phyloP scores from a whole-genome alignment of 2,888 invertebrate genomes.

The Linnaemya vulpina region DNA sequence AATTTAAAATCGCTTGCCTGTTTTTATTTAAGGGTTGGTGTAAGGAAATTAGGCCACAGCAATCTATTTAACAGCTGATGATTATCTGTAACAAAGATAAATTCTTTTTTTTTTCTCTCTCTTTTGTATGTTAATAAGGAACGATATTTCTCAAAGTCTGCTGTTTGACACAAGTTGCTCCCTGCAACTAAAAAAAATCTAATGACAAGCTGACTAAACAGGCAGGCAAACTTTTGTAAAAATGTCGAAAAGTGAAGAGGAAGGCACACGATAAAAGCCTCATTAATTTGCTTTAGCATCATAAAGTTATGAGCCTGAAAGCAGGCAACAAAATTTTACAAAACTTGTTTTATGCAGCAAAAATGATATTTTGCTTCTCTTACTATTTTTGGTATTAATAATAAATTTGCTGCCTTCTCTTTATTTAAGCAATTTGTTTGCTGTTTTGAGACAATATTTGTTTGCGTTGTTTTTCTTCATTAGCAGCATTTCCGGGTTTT shows the following conservation, averaged over 20 bases:
- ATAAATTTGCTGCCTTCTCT: neutral
- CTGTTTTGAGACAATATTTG: neutral
- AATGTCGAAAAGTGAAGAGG: neutral
- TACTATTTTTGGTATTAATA: neutral
- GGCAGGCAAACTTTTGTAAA: neutral
- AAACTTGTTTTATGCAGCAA: conserved; percentile 6
- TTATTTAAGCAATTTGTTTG: conserved; percentile 16
- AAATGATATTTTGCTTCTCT: conserved; percentile 4
- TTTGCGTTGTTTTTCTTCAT: conserved; percentile 5
- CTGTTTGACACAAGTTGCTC: neutral
- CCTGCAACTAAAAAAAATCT: neutral
- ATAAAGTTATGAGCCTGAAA: conserved; percentile 31
- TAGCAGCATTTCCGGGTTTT: conserved; percentile 34
- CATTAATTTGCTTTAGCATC: conserved; percentile 1
- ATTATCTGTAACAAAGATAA: neutral
- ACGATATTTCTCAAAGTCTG: neutral
- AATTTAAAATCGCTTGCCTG: neutral
- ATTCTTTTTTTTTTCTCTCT: neutral
- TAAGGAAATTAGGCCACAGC: neutral
- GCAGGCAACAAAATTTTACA: conserved; percentile 25
- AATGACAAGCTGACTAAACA: conserved; percentile 5
- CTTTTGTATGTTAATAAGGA: neutral
- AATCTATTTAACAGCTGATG: neutral
- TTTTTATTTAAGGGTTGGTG: neutral
- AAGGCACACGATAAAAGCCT: conserved; percentile 7